These are phyloP conservation scores for Lycia hirtaria DNA, from an alignment of 2,888 invertebrate species.

Conservation along the genomic window DNA sequence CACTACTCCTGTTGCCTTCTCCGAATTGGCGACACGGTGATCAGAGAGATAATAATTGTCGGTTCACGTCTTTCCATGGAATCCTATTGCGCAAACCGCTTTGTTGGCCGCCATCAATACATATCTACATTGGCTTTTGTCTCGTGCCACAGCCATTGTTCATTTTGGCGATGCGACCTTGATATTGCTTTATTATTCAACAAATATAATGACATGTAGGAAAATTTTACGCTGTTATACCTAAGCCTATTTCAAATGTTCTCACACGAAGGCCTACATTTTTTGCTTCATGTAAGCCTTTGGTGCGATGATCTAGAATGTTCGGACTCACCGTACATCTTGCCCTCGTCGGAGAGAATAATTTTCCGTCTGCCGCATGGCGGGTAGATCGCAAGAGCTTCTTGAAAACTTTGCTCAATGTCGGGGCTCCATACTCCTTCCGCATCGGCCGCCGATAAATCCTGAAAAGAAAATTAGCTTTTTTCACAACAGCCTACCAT, in stretches of 20 bases:
- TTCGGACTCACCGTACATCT: constrained; percentile 99
- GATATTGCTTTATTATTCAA: constrained; percentile 73
- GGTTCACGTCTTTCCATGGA: constrained; percentile 82
- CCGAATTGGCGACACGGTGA: constrained; percentile 75
- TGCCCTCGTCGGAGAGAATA: constrained; percentile 99
- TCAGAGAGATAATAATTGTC: constrained; percentile 82
- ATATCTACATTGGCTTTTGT: constrained; percentile 75
- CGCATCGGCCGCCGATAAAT: constrained; percentile 97
- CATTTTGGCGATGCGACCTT: constrained; percentile 73
- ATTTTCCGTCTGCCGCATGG: constrained; percentile 99
- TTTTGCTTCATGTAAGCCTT: neutral
- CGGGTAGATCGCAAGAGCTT: constrained; percentile 99
- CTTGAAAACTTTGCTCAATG: constrained; percentile 99
- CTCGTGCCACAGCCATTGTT: constrained; percentile 81
- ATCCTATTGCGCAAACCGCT: constrained; percentile 84
- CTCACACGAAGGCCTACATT: neutral
- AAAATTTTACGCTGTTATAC: constrained; percentile 2
- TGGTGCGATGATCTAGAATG: constrained; percentile 49
- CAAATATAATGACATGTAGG: constrained; percentile 24
- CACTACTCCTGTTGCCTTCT: constrained; percentile 60
- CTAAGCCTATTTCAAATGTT: neutral
- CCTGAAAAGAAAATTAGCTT: constrained; percentile 82
- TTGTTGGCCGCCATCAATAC: constrained; percentile 79
- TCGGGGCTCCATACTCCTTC: constrained; percentile 99
- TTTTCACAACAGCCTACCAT: neutral